phyloP scores from a whole-genome alignment of 2,888 invertebrate species.

The Ormyrus thymus region DNA sequence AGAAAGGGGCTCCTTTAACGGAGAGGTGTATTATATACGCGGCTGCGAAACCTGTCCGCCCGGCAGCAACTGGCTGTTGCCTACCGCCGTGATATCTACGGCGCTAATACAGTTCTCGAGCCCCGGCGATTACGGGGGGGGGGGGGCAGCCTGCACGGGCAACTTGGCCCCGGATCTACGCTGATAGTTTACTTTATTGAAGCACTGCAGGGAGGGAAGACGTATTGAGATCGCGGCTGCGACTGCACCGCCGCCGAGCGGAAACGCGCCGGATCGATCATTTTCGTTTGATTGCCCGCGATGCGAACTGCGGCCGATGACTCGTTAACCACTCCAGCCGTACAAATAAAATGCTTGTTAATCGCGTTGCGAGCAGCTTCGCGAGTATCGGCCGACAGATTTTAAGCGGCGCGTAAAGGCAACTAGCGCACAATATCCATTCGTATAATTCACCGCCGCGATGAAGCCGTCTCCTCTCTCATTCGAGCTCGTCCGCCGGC shows the following conservation, averaged over 20 bases:
- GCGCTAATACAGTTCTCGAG: conserved; percentile 10
- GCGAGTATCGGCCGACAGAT: neutral
- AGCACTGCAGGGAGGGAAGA: neutral
- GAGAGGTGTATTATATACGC: conserved; percentile 17
- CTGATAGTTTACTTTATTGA: conserved; percentile 39
- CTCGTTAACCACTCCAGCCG: neutral
- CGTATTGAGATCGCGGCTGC: neutral
- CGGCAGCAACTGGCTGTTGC: conserved; percentile 1
- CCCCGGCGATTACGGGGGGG: conserved; percentile 27
- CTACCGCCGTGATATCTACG: conserved; percentile 15
- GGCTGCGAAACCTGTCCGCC: conserved; percentile 39
- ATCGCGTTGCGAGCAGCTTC: no score
- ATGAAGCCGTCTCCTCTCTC: conserved; percentile 9
- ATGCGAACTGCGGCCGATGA: conserved; percentile 38
- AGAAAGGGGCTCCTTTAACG: conserved; percentile 35
- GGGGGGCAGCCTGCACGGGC: conserved; percentile 11
- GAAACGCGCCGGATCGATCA: conserved; percentile 46
- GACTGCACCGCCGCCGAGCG: neutral
- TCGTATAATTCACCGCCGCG: conserved; percentile 42
- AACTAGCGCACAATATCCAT: conserved; percentile 38
- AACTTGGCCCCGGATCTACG: neutral
- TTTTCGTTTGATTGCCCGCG: conserved; percentile 42
- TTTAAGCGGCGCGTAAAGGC: conserved; percentile 9
- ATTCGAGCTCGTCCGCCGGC: neutral
- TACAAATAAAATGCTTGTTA: no score